Evolutionary conservation across 2,888 invertebrate species (phyloP).

Genomic region (Hoplodrina ambigua): DNA sequence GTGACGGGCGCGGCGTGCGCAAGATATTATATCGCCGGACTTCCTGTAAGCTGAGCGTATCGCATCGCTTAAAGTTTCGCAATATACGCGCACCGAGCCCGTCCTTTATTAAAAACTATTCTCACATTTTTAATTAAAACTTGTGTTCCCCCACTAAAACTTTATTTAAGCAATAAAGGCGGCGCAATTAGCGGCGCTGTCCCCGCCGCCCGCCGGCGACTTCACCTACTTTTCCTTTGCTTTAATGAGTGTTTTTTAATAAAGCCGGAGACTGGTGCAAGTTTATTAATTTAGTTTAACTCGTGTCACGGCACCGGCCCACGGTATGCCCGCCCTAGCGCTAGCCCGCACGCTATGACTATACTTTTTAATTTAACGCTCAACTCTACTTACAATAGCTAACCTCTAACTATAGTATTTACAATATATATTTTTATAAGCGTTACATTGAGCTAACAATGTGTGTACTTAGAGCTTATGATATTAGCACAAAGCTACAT

Average conservation of each 20-base stretch:
- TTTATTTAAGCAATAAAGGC: slow-evolving; percentile 91
- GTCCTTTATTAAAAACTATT: slow-evolving; percentile 91
- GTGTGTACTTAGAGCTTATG: not conserved
- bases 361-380: slow-evolving; percentile 80
- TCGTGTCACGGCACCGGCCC: slow-evolving; percentile 82
- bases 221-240: slow-evolving; percentile 90
- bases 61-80: slow-evolving; percentile 90
- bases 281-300: slow-evolving; percentile 90
- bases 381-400: slow-evolving; percentile 59
- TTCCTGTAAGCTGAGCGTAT: slow-evolving; percentile 88
- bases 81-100: slow-evolving; percentile 88
- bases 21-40: slow-evolving; percentile 83
- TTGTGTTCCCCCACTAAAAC: slow-evolving; percentile 90
- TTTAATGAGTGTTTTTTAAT: slow-evolving; percentile 91
- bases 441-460: not conserved
- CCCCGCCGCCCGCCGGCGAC: slow-evolving; percentile 90
- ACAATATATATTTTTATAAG: not conserved
- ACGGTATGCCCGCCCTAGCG: slow-evolving; percentile 63
- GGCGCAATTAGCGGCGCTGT: slow-evolving; percentile 90
- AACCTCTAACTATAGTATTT: slow-evolving; percentile 8
- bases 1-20: slow-evolving; percentile 63
- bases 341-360: slow-evolving; percentile 72
- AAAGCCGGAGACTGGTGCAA: slow-evolving; percentile 88
- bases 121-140: slow-evolving; percentile 91
- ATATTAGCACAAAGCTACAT: not conserved